Base-by-base conservation (phyloP, 1,140 invertebrate genomes). In the Neotoxoptera formosana region DNA sequence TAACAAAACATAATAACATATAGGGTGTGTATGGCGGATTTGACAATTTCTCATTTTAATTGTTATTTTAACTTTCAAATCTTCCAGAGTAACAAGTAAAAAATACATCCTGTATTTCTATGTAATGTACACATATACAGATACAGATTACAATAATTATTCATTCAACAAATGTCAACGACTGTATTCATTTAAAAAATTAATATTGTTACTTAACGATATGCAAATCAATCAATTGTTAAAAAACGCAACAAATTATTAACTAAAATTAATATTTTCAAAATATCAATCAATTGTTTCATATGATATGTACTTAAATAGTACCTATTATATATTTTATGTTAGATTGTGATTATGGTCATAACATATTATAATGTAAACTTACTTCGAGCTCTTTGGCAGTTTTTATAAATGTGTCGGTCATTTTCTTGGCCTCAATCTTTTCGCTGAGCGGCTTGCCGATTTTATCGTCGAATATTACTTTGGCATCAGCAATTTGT, bases 331-430 rank as follows among this genome's bases (percentile, higher is more conserved):
- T 34, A 20, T 76, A 76, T 76, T 76, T 41, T 41, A 41, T n/a
- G n/a, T 2, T 34, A 20, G 30, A 76, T 20, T n/a, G n/a, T 76
- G 30, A n/a, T n/a, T 76, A 30, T n/a, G 60, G 30, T 17, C 6
- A 67, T 67, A 17, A 76, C 4, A 76, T 76, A 17, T n/a, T 76
- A 14, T 30, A 60, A 60, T 34, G 11, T n/a, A 11, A 20, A 93
- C 91, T 86, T 51, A 93, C 91, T 84, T 93, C 91, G 6, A 84
- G 3, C 0, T 93, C 91, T 56, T 93, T 93, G 48, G 91, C 86
- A 0, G 34, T 9, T 51, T 93, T 93, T 34, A 86, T 17, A 0
- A 93, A 2, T 1, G 47, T 25, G 11, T 93, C 91, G 47, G 91
- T 41, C 14, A 93, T 9, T 93, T 86, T 93, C 76, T 93, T 93